Percentiles rank a stretch among this genome's conserved stretches.
phyloP scores from a whole-genome alignment of 2,113 vertebrate genomes.

The Dipodomys spectabilis region DNA sequence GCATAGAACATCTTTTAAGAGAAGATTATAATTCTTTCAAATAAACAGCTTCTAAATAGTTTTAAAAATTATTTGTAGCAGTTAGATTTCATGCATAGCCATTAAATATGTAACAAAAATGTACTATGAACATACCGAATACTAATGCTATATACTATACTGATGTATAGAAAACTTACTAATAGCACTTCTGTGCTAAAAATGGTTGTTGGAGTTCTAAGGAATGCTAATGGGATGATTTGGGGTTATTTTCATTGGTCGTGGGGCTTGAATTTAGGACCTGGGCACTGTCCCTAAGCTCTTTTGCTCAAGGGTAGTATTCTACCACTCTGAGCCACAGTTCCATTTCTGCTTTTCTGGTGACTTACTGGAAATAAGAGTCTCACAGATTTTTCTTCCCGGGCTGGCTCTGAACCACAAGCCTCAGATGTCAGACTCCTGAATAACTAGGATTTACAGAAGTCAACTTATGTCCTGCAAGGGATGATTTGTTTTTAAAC shows the following conservation, averaged over 20 bases:
- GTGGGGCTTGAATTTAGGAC: too few species aligned
- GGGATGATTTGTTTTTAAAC: background rate
- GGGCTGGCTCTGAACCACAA: too few species aligned
- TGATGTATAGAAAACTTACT: conserved; percentile 66
- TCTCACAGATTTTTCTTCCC: too few species aligned
- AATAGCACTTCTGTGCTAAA: conserved; percentile 77
- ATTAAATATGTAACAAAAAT: conserved; percentile 44
- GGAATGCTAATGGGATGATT: conserved; percentile 27
- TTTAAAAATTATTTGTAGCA: conserved; percentile 5
- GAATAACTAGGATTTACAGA: too few species aligned
- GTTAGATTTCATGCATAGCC: conserved; percentile 18
- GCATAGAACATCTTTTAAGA: background rate
- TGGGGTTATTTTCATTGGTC: background rate
- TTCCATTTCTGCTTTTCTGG: too few species aligned
- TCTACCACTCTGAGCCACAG: too few species aligned
- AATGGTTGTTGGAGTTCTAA: conserved; percentile 77
- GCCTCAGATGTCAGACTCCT: too few species aligned
- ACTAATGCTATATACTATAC: conserved; percentile 8
- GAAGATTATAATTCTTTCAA: conserved; percentile 47
- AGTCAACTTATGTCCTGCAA: too few species aligned
- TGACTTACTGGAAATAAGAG: too few species aligned
- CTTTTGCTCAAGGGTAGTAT: too few species aligned
- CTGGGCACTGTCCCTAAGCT: too few species aligned
- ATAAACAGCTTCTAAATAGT: conserved; percentile 42
- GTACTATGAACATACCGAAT: conserved; percentile 37